Evolutionary conservation across 2,888 invertebrate genomes (phyloP), one percentile per base, ranked within the genome.

Genomic region (Drosophila recens): DNA sequence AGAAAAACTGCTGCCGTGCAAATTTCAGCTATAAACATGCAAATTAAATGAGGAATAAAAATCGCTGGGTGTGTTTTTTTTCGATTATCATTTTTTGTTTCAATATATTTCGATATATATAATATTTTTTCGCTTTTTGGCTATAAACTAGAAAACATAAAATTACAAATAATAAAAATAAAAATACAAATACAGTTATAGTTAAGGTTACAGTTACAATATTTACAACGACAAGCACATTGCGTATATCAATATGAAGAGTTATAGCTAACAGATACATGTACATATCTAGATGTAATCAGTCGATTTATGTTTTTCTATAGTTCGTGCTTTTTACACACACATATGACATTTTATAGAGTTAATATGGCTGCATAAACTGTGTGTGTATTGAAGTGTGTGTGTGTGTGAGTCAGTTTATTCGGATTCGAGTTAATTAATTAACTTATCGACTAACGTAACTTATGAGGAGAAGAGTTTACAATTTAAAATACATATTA

Each of bases 131-230:
- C 57, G 56, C 51, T 67, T 76, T 70, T 69, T 78, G 65, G 67
- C 78, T 88, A 88, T 88, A 88, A 88, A 86, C 89, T 84, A 84
- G 83, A 88, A 88, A 84, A 88, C 84, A 84, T 83, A 83, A 86
- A 73, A 63, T 78, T 79, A 79, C 71, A 75, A 27, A 67, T 69
- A 61, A 43, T 62, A 62, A 59, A 43, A 67, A 58, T 51, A 57
- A 45, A 46, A 61, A 61, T 61, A 61, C 34, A 53, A 30, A 30
- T 54, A 48, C 4, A 46, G 30, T 58, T 57, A 52, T 4, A 34
- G 34, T 34, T 78, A 70, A 20, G 64, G 57, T 43, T 61, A 59
- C 46, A 72, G 61, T 70, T 80, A 79, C 68, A 78, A 72, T 84
- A 84, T 84, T 83, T 88, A 84, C 82, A 82, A 80, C 71, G 66